Base-by-base conservation (phyloP, 53 echinoderm and acorn worm species). In the Echinarachnius parma region DNA sequence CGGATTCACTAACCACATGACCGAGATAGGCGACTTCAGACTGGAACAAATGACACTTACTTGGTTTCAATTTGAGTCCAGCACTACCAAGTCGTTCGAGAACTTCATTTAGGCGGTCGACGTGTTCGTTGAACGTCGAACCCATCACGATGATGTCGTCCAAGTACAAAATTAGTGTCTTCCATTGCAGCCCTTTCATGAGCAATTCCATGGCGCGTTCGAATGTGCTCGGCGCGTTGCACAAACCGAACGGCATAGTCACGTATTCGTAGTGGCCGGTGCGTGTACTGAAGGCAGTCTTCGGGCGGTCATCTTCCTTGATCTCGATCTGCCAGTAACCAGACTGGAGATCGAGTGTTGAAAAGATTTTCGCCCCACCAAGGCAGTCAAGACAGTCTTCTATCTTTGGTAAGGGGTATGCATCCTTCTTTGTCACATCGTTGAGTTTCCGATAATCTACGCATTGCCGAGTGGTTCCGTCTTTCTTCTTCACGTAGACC, bases 251-350 rank as follows among this genome's bases (percentile, higher is more conserved):
- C n/a, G 84, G 76, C 77, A 89, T 83, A 0, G 80, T 68, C 1
- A 80, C 31, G 48, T 80, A 84, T 55, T 89, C 76, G 15, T 77
- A 89, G 35, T 84, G 39, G 15, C 89, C 84, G 57, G 35, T 75
- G 16, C 81, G 58, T 30, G 80, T 84, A 26, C 80, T 54, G 25
- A 89, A 81, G 18, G 89, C 81, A 3, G 77, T 89, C 77, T 89
- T 89, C 2, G 58, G 69, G 5, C 77, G 26, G 44, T 88, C 88
- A 33, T 64, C 45, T 18, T 66, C 59, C 7, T 82, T 82, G 9
- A 88, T 33, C 9, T 83, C 79, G 11, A 82, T 83, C 35, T 87
- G 87, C 82, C 87, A 87, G 45, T 78, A 87, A 4, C 83, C 88
- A 7, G 83, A 77, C 48, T 83, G 79, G n/a, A 88, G 44, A 34